Evolutionary conservation across 92 coral and sea anemone genomes (phyloP).

Genomic region (Paragorgia papillata): DNA sequence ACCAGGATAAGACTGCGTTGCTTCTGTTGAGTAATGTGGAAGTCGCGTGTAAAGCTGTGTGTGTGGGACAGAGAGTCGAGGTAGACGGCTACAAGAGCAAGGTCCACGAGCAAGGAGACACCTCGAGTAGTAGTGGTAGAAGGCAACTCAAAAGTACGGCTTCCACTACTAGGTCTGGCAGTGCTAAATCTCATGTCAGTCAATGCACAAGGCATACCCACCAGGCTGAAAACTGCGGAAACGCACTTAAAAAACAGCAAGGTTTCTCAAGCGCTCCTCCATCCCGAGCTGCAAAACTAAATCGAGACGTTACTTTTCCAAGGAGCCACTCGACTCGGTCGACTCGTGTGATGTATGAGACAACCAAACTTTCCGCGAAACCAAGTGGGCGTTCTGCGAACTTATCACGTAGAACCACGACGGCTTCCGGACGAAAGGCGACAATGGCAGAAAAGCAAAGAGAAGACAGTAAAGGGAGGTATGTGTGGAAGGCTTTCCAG

Average conservation of each 20-base stretch:
- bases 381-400: not conserved
- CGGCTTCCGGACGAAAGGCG: not conserved
- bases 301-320: not conserved
- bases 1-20: constrained; percentile 81
- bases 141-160: not conserved
- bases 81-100: constrained; percentile 68
- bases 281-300: not conserved
- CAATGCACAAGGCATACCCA: not conserved
- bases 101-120: not conserved
- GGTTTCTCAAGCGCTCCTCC: not conserved
- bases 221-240: not conserved
- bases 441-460: not conserved
- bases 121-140: not conserved
- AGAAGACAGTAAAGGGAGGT: not conserved
- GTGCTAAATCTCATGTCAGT: not conserved
- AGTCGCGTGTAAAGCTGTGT: constrained; percentile 65
- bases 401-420: not conserved
- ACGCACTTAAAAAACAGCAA: not conserved
- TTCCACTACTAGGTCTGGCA: not conserved
- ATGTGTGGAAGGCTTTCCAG: not conserved
- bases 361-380: not conserved
- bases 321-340: not conserved
- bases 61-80: constrained; percentile 87
- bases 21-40: constrained; percentile 80
- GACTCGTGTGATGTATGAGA: not conserved